Percentiles rank a stretch among this genome's conserved stretches.
Conservation (phyloP, 2,888 invertebrate species). For the Drosophila histrio region DNA sequence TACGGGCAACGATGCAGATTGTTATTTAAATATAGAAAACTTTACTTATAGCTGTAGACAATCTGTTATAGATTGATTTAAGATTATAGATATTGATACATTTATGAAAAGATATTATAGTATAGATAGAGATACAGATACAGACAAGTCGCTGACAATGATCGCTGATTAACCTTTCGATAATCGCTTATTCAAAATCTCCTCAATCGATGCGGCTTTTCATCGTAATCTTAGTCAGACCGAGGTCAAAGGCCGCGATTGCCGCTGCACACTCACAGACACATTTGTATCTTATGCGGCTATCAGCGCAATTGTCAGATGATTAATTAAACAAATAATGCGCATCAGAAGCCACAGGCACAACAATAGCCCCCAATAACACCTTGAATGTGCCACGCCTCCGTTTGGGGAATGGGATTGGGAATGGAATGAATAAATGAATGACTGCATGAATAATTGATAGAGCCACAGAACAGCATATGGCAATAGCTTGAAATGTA, state of each 20-base stretch:
- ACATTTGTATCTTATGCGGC: conserved; percentile 41
- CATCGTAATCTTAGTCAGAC: background rate
- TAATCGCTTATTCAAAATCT: conserved; percentile 1
- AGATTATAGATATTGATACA: background rate
- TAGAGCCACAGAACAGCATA: conserved; percentile 48
- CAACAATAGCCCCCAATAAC: conserved; percentile 31
- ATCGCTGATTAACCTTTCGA: conserved; percentile 1
- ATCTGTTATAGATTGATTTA: background rate
- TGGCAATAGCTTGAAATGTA: conserved; percentile 52
- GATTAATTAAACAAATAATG: conserved; percentile 73
- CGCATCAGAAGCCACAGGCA: conserved; percentile 28
- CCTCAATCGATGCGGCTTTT: background rate
- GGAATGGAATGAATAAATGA: conserved; percentile 47
- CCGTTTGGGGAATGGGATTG: background rate
- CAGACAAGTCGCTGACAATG: background rate
- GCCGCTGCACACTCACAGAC: conserved; percentile 26
- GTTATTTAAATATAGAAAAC: too few species aligned
- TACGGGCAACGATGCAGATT: too few species aligned
- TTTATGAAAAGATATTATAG: background rate
- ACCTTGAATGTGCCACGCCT: conserved; percentile 60
- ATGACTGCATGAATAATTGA: conserved; percentile 66
- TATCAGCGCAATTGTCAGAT: conserved; percentile 65
- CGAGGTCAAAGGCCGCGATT: background rate
- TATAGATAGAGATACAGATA: background rate
- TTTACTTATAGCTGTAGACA: too few species aligned